Evolutionary conservation across 2,888 invertebrate species (phyloP), one percentile per base, ranked within the genome.

Genomic region (Eumerus sabulonum): DNA sequence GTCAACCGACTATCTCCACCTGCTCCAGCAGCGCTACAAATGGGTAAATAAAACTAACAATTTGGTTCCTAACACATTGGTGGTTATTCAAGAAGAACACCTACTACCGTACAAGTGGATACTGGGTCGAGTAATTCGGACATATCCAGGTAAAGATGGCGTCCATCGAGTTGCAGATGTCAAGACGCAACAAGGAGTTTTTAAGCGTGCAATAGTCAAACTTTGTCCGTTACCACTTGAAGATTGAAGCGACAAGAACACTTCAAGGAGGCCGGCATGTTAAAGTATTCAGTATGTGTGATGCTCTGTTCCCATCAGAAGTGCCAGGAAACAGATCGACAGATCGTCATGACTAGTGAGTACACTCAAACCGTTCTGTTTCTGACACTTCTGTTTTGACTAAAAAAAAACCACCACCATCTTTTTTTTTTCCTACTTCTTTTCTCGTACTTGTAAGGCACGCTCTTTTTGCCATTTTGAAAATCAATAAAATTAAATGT

Each of bases 21-120:
- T 35, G 42, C 19, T 56, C 4, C 54, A 56, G 18, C 42, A 56
- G 13, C 19, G 54, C 40, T 18, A 35, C 36, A 56, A 56, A 42
- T 56, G 56, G 11, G 42, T 18, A 11, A 12, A 40, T 9, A n/a
- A 12, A 11, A 18, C 17, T 12, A 27, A 19, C 1, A 44, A 56
- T 13, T 0, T 44, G 19, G 19, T 14, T 19, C 17, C 38, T 13
- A 42, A 11, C 11, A 12, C 4, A 11, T n/a, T 40, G 17, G 42
- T 42, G 0, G 19, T 27, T 14, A 36, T 42, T 0, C 16, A 42
- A 1, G 11, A 56, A 12, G 42, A 44, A 13, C 17, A 36, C 16
- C 38, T 38, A 7, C 42, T 19, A 12, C 11, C 56, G 5, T 16
- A 17, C 27, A 56, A 56, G 40, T 42, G 56, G 42, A 17, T 42